Conservation (phyloP, 2,113 vertebrate genomes). For the Gavia stellata region DNA sequence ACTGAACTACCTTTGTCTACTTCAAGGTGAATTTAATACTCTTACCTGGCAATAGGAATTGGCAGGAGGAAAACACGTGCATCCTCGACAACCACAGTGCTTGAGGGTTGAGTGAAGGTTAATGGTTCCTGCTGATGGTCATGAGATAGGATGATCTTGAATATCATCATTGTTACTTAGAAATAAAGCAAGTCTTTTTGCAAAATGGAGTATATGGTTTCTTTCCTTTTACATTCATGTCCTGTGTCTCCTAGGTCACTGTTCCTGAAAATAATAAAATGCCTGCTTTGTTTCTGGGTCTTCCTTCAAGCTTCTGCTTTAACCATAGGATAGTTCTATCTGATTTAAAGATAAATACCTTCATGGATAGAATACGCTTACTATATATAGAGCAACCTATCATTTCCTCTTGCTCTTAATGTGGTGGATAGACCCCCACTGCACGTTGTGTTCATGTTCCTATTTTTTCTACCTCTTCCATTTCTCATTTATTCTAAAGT, state of each 20-base stretch:
- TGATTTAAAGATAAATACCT: slow-evolving; percentile 22
- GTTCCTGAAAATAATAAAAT: background rate
- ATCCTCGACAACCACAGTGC: background rate
- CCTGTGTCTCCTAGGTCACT: background rate
- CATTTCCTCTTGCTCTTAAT: slow-evolving; percentile 9
- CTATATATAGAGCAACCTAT: background rate
- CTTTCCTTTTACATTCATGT: background rate
- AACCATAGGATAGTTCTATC: background rate
- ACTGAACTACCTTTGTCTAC: background rate
- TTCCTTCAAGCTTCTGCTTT: slow-evolving; percentile 16
- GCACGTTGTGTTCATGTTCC: background rate
- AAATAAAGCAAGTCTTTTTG: background rate
- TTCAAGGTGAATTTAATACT: background rate
- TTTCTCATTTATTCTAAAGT: background rate
- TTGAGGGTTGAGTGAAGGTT: background rate
- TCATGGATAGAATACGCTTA: background rate
- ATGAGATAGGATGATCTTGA: background rate
- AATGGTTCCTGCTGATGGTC: background rate
- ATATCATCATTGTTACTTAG: background rate
- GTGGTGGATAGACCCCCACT: background rate
- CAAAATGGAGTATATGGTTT: background rate
- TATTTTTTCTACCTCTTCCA: background rate
- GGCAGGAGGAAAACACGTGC: background rate
- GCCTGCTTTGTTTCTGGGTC: slow-evolving; percentile 1
- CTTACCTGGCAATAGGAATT: background rate